Percentiles rank a stretch among this genome's conserved stretches.
phyloP scores from a whole-genome alignment of 2,797 vertebrate genomes.

The Enteromius unitaeniatus region DNA sequence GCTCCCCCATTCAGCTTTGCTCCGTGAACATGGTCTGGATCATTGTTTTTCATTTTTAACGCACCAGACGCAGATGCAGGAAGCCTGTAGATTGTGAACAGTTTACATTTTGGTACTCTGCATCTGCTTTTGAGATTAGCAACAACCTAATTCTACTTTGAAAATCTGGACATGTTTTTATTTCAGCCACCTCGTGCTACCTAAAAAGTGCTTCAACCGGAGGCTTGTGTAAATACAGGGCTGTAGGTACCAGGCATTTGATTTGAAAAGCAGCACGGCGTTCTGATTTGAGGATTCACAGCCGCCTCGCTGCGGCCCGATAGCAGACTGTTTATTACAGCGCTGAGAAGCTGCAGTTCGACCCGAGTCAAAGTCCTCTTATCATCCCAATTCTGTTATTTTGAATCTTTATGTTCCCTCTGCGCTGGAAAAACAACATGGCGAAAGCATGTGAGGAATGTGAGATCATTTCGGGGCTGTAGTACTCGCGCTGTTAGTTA shows the following conservation, averaged over 20 bases:
- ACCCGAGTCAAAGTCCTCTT: conserved; percentile 59
- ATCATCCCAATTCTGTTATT: conserved; percentile 64
- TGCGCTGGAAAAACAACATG: conserved; percentile 62
- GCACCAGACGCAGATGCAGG: neutral
- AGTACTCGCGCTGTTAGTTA: conserved; percentile 16
- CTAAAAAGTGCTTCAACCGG: conserved; percentile 46
- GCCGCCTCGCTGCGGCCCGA: conserved; percentile 59
- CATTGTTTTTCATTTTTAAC: conserved; percentile 25
- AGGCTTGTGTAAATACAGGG: conserved; percentile 71
- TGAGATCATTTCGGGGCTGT: conserved; percentile 58
- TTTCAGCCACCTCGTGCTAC: conserved; percentile 65
- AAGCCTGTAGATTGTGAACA: conserved; percentile 29
- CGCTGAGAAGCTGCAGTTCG: conserved; percentile 41
- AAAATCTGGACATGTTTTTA: conserved; percentile 69
- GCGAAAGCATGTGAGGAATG: conserved; percentile 69
- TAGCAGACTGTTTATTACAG: conserved; percentile 71
- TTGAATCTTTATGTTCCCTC: conserved; percentile 63
- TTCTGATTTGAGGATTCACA: conserved; percentile 71
- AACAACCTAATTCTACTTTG: conserved; percentile 46
- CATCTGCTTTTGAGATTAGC: conserved; percentile 48
- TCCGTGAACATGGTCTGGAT: conserved; percentile 12
- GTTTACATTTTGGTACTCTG: conserved; percentile 23
- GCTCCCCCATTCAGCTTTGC: neutral
- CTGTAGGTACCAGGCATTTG: conserved; percentile 76
- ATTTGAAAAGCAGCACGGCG: conserved; percentile 66